Conservation (phyloP, 2,797 vertebrate genomes). For the Pachyuromys duprasi region DNA sequence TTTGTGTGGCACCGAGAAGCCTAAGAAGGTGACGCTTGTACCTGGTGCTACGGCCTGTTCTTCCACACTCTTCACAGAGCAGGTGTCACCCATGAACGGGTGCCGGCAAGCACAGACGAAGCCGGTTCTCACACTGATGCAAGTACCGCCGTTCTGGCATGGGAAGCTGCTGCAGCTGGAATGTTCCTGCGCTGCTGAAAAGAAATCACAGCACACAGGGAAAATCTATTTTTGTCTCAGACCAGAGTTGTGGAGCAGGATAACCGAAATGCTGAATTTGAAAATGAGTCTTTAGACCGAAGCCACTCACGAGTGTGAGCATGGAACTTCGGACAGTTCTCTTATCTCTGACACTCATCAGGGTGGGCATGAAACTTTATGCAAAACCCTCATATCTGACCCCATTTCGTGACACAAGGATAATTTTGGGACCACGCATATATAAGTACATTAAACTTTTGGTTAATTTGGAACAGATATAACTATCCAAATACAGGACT, state of each 20-base stretch:
- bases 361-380: accelerated
- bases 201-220: not conserved
- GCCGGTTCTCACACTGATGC: conserved; percentile 82
- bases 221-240: not conserved
- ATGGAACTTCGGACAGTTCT: not conserved
- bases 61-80: conserved; percentile 82
- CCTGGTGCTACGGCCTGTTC: conserved; percentile 84
- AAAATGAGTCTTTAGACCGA: not conserved
- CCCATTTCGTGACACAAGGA: not conserved
- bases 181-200: conserved; percentile 73
- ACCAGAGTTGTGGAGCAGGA: not conserved
- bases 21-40: conserved; percentile 53
- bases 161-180: conserved; percentile 85
- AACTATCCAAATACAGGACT: not conserved
- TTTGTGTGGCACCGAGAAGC: not conserved
- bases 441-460: conserved; percentile 32
- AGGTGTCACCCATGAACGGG: conserved; percentile 89
- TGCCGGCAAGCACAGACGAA: conserved; percentile 89
- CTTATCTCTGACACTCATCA: not conserved
- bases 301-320: too few relatives aligned
- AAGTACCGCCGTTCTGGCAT: conserved; percentile 89
- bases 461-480: not conserved
- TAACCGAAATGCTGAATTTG: conserved; percentile 3
- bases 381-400: not conserved
- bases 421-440: not conserved